Percentiles rank a stretch among this genome's conserved stretches.
These are phyloP conservation scores for Mobula birostris DNA, from an alignment of 2,113 vertebrate species.

Conservation along the genomic window DNA sequence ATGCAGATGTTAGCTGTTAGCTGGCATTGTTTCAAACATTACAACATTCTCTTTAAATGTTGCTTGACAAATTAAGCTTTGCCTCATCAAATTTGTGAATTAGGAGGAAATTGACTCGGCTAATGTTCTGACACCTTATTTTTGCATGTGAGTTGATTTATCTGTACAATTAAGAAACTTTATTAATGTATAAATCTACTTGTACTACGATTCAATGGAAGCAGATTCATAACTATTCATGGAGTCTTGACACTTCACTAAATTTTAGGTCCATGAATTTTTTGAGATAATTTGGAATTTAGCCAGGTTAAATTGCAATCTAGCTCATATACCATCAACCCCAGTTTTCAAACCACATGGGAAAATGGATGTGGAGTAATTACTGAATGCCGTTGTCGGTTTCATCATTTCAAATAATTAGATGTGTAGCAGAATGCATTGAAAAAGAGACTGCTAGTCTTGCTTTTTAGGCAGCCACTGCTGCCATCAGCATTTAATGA, in stretches of 20 bases:
- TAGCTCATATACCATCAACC: not conserved
- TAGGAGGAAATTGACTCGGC: not conserved
- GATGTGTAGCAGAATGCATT: conserved; percentile 24
- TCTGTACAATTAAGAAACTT: not conserved
- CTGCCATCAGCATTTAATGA: conserved; percentile 36
- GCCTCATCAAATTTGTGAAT: not conserved
- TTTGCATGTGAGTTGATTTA: not conserved
- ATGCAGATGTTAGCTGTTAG: no score
- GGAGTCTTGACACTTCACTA: not conserved
- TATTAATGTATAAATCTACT: not conserved
- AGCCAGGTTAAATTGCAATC: not conserved
- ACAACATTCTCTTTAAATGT: not conserved
- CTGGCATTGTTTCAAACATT: not conserved
- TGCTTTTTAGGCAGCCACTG: conserved; percentile 17
- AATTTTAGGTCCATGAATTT: not conserved
- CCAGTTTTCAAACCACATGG: conserved; percentile 27
- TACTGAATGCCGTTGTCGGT: conserved; percentile 18
- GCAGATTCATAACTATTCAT: not conserved
- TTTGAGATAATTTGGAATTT: conserved; percentile 9
- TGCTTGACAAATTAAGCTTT: not conserved
- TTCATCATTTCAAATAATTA: conserved; percentile 29
- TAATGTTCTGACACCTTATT: not conserved
- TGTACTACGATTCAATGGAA: not conserved
- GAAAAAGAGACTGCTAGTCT: conserved; percentile 31
- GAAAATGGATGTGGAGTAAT: conserved; percentile 1